Base-by-base conservation (phyloP, 1,140 invertebrate species). In the Trissolcus basalis region DNA sequence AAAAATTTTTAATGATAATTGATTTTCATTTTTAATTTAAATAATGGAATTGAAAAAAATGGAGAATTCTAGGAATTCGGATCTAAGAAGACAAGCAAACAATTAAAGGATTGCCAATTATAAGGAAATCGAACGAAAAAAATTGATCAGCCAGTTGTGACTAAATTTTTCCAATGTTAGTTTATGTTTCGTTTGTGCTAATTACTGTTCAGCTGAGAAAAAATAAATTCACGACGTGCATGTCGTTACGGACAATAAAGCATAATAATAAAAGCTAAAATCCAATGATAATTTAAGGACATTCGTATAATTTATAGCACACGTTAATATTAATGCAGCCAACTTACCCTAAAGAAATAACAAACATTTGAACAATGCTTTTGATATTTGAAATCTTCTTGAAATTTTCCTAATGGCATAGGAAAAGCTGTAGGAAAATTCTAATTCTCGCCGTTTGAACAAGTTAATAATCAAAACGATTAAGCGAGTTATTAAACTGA, bases 241-340 rank as follows among this genome's bases (percentile, higher is more conserved):
- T 68, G 58, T 68, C n/a, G 71, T 74, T 60, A 74, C 64, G 64
- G 71, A 12, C 35, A 33, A 36, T 68, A 53, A 68, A n/a, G 33
- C 16, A n/a, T 50, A 61, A 55, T 61, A 67, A 74, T 68, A 68
- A 68, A 74, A 68, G 59, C 71, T 63, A 68, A 74, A 68, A 63
- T 14, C 33, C 6, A 16, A 68, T 74, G 56, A 55, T 68, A 74
- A 74, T 74, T 65, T 10, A 14, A 12, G 43, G 63, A 41, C 35
- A 45, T 67, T 68, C 51, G 61, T 75, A 69, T 69, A 75, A 68
- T 75, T 68, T 69, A 47, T 75, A 19, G 59, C 63, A 51, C 71
- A 75, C 44, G 45, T 58, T 45, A 69, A 67, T 68, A 68, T 63
- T 65, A 35, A 73, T 51, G 16, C 45, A 33, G n/a, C 19, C 43